phyloP scores from a whole-genome alignment of 2,888 invertebrate genomes.

The Byasa hedistus region DNA sequence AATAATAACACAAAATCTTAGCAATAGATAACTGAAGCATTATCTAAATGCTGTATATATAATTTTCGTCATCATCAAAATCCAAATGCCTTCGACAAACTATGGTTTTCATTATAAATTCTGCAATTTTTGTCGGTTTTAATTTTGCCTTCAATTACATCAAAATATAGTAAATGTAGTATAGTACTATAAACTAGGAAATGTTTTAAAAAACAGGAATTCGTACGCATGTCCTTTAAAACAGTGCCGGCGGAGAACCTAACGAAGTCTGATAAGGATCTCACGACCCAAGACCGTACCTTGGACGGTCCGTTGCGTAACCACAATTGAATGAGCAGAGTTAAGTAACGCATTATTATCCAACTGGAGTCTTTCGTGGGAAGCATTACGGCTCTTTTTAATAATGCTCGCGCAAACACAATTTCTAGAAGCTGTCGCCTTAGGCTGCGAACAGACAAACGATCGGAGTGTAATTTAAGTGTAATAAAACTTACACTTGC shows the following conservation, averaged over 20 bases:
- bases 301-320: slow-evolving; percentile 64
- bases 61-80: too few relatives aligned
- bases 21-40: too few relatives aligned
- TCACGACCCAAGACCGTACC: slow-evolving; percentile 46
- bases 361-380: slow-evolving; percentile 62
- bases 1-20: too few relatives aligned
- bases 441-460: slow-evolving; percentile 8
- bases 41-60: too few relatives aligned
- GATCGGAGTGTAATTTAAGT: too few relatives aligned
- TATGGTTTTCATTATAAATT: too few relatives aligned
- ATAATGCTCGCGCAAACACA: slow-evolving; percentile 26
- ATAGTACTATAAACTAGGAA: too few relatives aligned
- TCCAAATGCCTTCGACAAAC: too few relatives aligned
- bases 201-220: background rate
- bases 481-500: too few relatives aligned
- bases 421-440: slow-evolving; percentile 19
- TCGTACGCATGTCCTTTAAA: slow-evolving; percentile 3
- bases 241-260: slow-evolving; percentile 3
- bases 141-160: too few relatives aligned
- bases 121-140: too few relatives aligned
- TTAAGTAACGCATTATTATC: slow-evolving; percentile 73
- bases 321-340: slow-evolving; percentile 52
- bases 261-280: slow-evolving; percentile 36
- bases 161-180: too few relatives aligned
- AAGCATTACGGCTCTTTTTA: slow-evolving; percentile 40